phyloP scores from a whole-genome alignment of 2,113 vertebrate species.

The Forbesichthys papilliferus region DNA sequence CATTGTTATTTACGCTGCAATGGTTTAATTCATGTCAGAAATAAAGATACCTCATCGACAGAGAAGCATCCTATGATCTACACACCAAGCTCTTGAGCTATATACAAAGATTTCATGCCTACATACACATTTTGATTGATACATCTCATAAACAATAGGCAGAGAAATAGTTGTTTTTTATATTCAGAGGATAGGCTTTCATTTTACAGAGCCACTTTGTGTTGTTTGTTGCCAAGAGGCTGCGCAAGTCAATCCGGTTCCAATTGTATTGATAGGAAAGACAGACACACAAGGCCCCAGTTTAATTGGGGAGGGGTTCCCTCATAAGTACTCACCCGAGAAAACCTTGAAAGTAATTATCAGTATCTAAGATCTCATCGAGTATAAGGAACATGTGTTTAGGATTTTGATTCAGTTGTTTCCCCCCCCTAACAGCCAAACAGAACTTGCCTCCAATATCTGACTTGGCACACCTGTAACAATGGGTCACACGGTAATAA shows the following conservation, averaged over 20 bases:
- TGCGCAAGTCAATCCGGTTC: slow-evolving; percentile 43
- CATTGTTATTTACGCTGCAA: slow-evolving; percentile 66
- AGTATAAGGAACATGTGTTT: slow-evolving; percentile 68
- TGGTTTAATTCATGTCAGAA: slow-evolving; percentile 41
- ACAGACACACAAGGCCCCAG: slow-evolving; percentile 59
- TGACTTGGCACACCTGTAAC: slow-evolving; percentile 25
- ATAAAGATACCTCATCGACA: slow-evolving; percentile 27
- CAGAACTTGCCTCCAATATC: slow-evolving; percentile 41
- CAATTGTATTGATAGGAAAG: slow-evolving; percentile 58
- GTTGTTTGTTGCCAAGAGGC: slow-evolving; percentile 51
- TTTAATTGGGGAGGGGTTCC: slow-evolving; percentile 66
- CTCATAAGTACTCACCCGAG: slow-evolving; percentile 47
- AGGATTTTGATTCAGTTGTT: slow-evolving; percentile 62
- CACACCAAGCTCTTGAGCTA: slow-evolving; percentile 31
- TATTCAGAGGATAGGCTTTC: slow-evolving; percentile 6
- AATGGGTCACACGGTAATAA: slow-evolving; percentile 36
- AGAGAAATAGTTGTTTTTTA: slow-evolving; percentile 10
- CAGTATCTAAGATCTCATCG: slow-evolving; percentile 71
- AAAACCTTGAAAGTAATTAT: slow-evolving; percentile 70
- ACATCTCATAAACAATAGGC: slow-evolving; percentile 7
- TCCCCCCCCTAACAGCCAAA: slow-evolving; percentile 61
- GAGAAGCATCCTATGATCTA: slow-evolving; percentile 16
- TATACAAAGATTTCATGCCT: slow-evolving; percentile 36
- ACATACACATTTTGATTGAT: slow-evolving; percentile 34
- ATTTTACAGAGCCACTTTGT: slow-evolving; percentile 39